phyloP scores from a whole-genome alignment of 37 sponge, comb jelly and placozoan species.

The Halisarca cf. caerulea region DNA sequence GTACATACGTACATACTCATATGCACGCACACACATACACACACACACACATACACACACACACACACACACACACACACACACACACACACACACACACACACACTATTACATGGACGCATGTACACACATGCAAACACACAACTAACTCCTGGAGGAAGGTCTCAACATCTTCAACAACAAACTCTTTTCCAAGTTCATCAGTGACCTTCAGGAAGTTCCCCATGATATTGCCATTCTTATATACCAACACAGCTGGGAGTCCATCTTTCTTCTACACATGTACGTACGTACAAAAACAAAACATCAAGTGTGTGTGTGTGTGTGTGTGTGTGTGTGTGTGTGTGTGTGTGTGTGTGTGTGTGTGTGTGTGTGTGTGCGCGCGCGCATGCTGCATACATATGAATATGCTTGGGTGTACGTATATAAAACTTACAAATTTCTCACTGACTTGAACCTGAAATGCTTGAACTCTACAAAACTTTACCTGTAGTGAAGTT shows the following conservation, averaged over 20 bases:
- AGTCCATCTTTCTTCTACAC: conserved; percentile 59
- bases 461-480: conserved; percentile 67
- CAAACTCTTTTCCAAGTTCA: conserved; percentile 60
- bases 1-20: not conserved
- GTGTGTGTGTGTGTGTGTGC: no score
- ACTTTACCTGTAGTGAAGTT: conserved; percentile 50
- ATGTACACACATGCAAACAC: not conserved
- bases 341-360: no score
- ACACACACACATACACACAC: not conserved
- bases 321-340: conserved; percentile 37
- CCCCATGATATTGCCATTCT: conserved; percentile 64
- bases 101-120: not conserved
- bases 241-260: conserved; percentile 81
- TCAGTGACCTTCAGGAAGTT: conserved; percentile 78
- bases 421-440: conserved; percentile 7
- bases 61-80: not conserved
- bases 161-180: conserved; percentile 59
- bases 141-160: conserved; percentile 77
- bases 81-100: not conserved
- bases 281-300: no score
- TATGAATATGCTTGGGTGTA: not conserved
- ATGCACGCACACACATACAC: not conserved
- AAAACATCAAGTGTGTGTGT: no score
- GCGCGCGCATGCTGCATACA: no score
- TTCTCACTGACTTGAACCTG: conserved; percentile 55